phyloP scores from a whole-genome alignment of 2,797 vertebrate species.

The Myiotriccus ornatus region DNA sequence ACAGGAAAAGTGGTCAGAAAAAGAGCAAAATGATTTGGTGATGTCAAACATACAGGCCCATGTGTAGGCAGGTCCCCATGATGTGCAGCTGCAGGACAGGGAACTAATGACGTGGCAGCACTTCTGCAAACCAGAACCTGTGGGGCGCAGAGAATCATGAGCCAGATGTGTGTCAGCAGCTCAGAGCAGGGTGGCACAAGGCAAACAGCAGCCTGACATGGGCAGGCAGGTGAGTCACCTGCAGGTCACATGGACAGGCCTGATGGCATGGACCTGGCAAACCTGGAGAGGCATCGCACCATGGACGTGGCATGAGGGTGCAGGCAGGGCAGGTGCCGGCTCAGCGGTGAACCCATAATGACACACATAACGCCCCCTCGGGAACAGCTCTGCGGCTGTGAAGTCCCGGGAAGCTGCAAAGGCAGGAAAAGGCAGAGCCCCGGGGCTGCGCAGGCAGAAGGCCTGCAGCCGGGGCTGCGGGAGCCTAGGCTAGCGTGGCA shows the following conservation, averaged over 20 bases:
- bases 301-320: background rate
- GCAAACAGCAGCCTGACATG: background rate
- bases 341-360: background rate
- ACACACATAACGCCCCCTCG: background rate
- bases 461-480: background rate
- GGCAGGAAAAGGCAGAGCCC: fast-evolving
- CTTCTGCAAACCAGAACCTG: background rate
- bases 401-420: background rate
- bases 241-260: background rate
- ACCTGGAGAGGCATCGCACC: background rate
- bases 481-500: fast-evolving
- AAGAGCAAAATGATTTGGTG: background rate
- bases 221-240: background rate
- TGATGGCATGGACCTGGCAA: background rate
- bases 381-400: background rate
- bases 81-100: background rate
- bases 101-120: background rate
- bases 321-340: background rate
- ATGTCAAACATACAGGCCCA: fast-evolving
- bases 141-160: background rate
- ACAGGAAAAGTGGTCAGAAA: background rate
- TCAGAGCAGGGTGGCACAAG: background rate
- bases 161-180: background rate
- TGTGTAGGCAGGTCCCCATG: background rate
- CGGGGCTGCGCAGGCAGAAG: background rate